phyloP scores from a whole-genome alignment of 1,140 invertebrate genomes.

The Ptiloglossa arizonensis region DNA sequence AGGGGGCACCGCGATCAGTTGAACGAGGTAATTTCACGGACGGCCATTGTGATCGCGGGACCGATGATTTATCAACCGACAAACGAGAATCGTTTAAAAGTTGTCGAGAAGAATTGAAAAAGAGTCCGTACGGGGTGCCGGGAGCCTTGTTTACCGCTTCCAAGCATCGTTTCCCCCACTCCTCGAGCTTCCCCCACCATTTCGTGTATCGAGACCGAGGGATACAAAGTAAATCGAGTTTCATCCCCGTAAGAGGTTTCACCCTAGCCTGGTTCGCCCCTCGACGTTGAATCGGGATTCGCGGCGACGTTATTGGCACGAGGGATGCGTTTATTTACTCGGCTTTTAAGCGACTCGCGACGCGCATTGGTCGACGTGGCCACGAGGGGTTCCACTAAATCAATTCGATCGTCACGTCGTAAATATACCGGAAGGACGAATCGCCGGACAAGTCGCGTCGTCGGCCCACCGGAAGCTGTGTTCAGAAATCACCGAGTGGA shows the following conservation, averaged over 20 bases:
- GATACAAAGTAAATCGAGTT: constrained; percentile 50
- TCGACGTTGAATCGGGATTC: constrained; percentile 23
- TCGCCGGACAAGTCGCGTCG: constrained; percentile 4
- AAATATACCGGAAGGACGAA: constrained; percentile 36
- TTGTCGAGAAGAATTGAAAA: constrained; percentile 15
- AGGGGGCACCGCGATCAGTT: too few relatives aligned
- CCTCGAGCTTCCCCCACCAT: neutral
- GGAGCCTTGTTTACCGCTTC: constrained; percentile 44
- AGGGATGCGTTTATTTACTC: constrained; percentile 53
- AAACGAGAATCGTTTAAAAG: constrained; percentile 2
- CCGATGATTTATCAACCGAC: constrained; percentile 19
- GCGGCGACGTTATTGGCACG: constrained; percentile 47
- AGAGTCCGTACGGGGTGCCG: constrained; percentile 26
- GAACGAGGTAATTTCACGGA: neutral
- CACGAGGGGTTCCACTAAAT: constrained; percentile 42
- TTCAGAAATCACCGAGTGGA: neutral
- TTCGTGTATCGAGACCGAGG: constrained; percentile 9
- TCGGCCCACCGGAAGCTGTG: neutral
- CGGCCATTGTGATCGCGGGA: neutral
- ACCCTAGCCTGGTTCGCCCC: constrained; percentile 24
- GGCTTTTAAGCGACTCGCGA: constrained; percentile 49
- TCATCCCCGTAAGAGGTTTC: constrained; percentile 53
- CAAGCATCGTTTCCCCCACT: constrained; percentile 27
- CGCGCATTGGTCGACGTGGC: constrained; percentile 31
- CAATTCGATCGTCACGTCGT: constrained; percentile 47